Conservation (phyloP, 2,113 vertebrate genomes). For the Nestor notabilis region DNA sequence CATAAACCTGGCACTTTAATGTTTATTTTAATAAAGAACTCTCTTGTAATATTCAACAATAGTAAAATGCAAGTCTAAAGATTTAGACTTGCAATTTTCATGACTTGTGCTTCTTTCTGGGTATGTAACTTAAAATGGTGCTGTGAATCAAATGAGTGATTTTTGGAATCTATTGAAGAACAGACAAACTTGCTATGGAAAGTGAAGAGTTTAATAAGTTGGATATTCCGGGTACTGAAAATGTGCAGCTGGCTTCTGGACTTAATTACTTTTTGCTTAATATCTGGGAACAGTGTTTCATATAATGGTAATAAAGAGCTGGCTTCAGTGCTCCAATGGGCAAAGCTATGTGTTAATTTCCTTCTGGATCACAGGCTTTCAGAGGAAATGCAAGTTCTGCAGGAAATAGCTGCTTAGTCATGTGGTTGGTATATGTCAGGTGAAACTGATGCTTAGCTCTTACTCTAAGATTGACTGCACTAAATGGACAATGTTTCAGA, state of each 20-base stretch:
- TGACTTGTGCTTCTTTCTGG: not conserved
- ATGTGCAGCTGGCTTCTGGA: not conserved
- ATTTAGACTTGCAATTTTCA: not conserved
- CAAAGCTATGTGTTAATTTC: not conserved
- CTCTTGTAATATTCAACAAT: not conserved
- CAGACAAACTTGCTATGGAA: not conserved
- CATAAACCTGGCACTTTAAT: slow-evolving; percentile 76
- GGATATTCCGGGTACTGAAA: not conserved
- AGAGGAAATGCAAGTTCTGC: not conserved
- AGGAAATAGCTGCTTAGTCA: not conserved
- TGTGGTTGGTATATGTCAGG: not conserved
- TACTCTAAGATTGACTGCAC: not conserved
- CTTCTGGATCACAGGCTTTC: not conserved
- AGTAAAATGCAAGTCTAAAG: not conserved
- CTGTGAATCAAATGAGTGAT: not conserved
- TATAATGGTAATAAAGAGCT: not conserved
- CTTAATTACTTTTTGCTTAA: not conserved
- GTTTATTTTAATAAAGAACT: slow-evolving; percentile 28
- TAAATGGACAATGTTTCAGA: not conserved
- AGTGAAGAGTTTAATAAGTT: not conserved
- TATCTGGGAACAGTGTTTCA: not conserved
- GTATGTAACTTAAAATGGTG: not conserved
- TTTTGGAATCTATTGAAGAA: not conserved
- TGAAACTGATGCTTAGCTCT: not conserved
- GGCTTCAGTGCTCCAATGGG: not conserved